These are phyloP conservation scores for Hydrolagus colliei DNA, from an alignment of 2,797 vertebrate species.

Conservation along the genomic window DNA sequence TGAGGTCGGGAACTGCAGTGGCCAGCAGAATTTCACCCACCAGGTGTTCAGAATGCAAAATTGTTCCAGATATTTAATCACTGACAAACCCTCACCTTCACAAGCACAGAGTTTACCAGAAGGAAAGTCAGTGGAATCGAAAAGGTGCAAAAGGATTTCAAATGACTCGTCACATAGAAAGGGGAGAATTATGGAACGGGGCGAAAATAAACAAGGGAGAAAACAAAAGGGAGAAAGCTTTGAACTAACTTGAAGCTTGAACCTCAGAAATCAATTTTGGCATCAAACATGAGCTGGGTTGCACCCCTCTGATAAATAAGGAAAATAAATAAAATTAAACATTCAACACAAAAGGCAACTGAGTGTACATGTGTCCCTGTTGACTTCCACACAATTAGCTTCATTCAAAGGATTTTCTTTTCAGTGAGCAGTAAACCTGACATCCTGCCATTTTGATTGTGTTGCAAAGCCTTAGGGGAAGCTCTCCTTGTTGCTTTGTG, in stretches of 20 bases:
- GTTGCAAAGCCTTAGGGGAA: neutral
- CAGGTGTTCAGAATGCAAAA: no score
- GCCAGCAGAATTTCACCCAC: no score
- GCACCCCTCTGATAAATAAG: neutral
- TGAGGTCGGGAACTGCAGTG: no score
- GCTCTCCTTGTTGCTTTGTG: neutral
- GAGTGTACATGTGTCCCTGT: constrained; percentile 2
- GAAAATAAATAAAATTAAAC: neutral
- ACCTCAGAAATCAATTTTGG: neutral
- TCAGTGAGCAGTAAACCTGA: constrained; percentile 9
- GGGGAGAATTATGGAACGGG: no score
- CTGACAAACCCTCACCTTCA: no score
- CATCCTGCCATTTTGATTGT: constrained; percentile 22
- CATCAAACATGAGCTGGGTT: neutral
- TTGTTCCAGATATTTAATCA: no score
- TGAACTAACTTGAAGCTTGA: neutral
- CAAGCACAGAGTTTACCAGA: no score
- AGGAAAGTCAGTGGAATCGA: no score
- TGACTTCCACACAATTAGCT: constrained; percentile 5
- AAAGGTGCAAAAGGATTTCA: neutral
- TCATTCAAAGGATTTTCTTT: neutral
- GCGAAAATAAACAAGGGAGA: no score
- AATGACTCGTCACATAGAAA: neutral
- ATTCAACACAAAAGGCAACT: neutral
- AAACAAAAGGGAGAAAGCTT: neutral